A percentile compares a stretch with the other conserved stretches of the same genome.
phyloP scores from a whole-genome alignment of 2,888 invertebrate genomes.

The Hypomecis atomaria region DNA sequence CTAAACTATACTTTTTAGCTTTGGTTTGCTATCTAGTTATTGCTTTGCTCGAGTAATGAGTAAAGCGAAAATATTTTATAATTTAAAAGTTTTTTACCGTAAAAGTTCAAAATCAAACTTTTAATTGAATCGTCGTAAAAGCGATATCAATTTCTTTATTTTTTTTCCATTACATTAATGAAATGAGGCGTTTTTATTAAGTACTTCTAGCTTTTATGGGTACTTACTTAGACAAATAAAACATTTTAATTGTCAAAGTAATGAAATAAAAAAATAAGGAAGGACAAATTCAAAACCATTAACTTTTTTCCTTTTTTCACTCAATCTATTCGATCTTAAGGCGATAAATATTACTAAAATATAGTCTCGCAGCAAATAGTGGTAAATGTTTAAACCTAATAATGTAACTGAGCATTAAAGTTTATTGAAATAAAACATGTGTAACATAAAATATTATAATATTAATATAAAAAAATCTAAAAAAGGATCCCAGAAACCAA shows the following conservation, averaged over 20 bases:
- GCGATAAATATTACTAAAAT: no score
- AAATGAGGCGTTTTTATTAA: constrained; percentile 12
- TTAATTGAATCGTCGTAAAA: constrained; percentile 1
- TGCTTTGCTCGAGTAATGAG: no score
- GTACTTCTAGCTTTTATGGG: constrained; percentile 12
- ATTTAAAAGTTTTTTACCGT: not conserved
- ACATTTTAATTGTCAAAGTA: not conserved
- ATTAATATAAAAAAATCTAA: no score
- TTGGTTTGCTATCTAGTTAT: no score
- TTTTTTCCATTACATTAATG: not conserved
- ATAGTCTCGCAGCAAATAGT: no score
- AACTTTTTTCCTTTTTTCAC: not conserved
- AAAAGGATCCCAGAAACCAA: no score
- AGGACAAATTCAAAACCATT: not conserved
- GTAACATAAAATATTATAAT: no score
- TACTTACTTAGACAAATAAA: constrained; percentile 5
- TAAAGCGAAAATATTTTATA: not conserved
- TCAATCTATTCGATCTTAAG: no score
- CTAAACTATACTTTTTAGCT: no score
- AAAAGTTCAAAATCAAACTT: not conserved
- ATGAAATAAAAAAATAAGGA: constrained; percentile 3
- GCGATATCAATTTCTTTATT: not conserved
- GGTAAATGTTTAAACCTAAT: no score
- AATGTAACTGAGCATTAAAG: no score
- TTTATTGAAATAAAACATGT: no score